phyloP scores from a whole-genome alignment of 2,888 invertebrate species.

The Mythimna lalbum region DNA sequence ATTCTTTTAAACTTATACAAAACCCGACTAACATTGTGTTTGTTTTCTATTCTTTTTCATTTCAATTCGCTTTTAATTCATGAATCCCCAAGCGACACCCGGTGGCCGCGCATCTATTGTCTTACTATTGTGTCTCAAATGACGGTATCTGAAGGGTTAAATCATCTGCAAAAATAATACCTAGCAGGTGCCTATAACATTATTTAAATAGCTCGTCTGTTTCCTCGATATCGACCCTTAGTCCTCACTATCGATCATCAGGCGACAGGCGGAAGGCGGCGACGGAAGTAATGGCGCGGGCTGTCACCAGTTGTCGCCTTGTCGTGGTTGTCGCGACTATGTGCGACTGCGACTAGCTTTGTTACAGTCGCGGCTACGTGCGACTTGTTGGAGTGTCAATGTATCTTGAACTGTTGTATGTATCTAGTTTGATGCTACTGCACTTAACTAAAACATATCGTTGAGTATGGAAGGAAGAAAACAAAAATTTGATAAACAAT shows the following conservation, averaged over 20 bases:
- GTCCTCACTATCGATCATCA: conserved; percentile 65
- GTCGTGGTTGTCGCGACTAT: conserved; percentile 58
- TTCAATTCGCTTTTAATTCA: too few relatives aligned
- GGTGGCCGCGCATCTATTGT: too few relatives aligned
- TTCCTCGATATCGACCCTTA: conserved; percentile 40
- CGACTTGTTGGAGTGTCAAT: conserved; percentile 24
- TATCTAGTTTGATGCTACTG: not conserved
- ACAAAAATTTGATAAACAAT: not conserved
- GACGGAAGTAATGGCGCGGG: conserved; percentile 83
- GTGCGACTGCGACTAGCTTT: conserved; percentile 60
- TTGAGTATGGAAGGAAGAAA: not conserved
- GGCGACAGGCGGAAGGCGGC: conserved; percentile 80
- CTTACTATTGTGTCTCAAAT: too few relatives aligned
- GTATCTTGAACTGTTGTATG: conserved; percentile 1
- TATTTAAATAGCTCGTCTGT: conserved; percentile 14
- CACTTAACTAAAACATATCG: not conserved
- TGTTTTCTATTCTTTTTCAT: too few relatives aligned
- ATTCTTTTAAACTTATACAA: too few relatives aligned
- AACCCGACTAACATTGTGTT: too few relatives aligned
- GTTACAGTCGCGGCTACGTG: conserved; percentile 35
- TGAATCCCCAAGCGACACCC: too few relatives aligned
- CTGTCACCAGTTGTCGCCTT: conserved; percentile 73
- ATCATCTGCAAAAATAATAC: too few relatives aligned
- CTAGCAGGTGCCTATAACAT: not conserved
- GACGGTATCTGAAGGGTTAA: too few relatives aligned